Conservation (phyloP, 2,113 vertebrate species). For the Pelmatolapia mariae region DNA sequence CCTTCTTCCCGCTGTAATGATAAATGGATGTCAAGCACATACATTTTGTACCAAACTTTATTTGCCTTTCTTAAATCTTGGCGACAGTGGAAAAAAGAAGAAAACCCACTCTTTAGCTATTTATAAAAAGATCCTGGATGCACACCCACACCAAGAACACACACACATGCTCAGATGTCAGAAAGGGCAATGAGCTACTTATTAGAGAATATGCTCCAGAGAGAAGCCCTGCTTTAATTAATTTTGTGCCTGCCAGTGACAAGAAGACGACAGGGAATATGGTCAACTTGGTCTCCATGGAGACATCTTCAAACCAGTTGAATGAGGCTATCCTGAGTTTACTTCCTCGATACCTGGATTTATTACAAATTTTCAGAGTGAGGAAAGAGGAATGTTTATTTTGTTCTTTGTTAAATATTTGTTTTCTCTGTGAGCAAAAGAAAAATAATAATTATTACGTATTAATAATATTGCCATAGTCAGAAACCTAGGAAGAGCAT, state of each 20-base stretch:
- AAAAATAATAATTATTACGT: neutral
- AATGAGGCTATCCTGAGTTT: neutral
- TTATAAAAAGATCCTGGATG: slow-evolving; percentile 5
- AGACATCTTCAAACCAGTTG: slow-evolving; percentile 17
- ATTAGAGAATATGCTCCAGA: slow-evolving; percentile 62
- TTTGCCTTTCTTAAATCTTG: neutral
- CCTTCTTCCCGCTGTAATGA: neutral
- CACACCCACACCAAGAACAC: slow-evolving; percentile 7
- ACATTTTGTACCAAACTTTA: neutral
- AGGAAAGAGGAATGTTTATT: neutral
- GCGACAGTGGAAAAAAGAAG: neutral
- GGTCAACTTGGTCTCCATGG: slow-evolving; percentile 43
- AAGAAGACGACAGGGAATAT: slow-evolving; percentile 6
- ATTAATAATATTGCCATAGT: neutral
- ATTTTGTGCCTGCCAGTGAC: slow-evolving; percentile 49
- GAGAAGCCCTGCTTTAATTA: slow-evolving; percentile 66
- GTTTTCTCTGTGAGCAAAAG: neutral
- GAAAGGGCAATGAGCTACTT: slow-evolving; percentile 58
- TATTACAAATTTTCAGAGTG: neutral
- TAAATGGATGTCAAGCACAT: neutral
- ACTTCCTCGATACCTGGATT: neutral
- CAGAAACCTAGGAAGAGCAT: neutral
- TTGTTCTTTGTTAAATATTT: neutral
- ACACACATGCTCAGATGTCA: slow-evolving; percentile 48
- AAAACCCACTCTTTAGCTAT: neutral